Evolutionary conservation across 2,113 vertebrate genomes (phyloP).

Genomic region (Brevimyrus niger): DNA sequence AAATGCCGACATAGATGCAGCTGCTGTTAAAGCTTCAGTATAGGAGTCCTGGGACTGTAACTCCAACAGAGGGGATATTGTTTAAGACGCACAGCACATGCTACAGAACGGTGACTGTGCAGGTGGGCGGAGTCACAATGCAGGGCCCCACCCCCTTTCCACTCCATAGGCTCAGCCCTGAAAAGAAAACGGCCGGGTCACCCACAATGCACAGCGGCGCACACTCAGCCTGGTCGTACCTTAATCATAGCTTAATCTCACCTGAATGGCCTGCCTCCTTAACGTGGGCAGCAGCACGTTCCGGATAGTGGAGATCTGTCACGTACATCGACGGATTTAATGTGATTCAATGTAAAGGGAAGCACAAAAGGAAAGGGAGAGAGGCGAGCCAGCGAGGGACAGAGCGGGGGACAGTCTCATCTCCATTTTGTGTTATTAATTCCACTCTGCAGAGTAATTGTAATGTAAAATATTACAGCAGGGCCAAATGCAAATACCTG

Average conservation of each 20-base stretch:
- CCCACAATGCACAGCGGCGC: background rate
- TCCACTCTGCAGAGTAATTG: conserved; percentile 23
- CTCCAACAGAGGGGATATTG: background rate
- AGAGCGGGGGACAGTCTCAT: conserved; percentile 11
- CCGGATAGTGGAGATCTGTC: background rate
- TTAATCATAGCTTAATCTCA: conserved; percentile 16
- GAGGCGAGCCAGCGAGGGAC: conserved; percentile 1
- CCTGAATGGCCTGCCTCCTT: conserved; percentile 3
- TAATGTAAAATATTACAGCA: conserved; percentile 30
- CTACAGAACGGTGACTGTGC: background rate
- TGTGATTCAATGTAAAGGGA: conserved; percentile 11
- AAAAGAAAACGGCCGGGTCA: background rate
- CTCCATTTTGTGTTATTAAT: conserved; percentile 29
- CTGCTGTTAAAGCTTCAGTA: background rate
- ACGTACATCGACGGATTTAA: background rate
- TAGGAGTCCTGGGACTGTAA: background rate
- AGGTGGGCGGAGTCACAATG: background rate
- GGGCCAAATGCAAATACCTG: conserved; percentile 33
- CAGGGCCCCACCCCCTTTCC: background rate
- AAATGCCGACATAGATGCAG: background rate
- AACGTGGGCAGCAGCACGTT: conserved; percentile 7
- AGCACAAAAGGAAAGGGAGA: conserved; percentile 11
- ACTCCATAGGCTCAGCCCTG: background rate
- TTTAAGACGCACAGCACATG: background rate
- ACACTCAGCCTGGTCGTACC: background rate